phyloP scores from a whole-genome alignment of 2,113 vertebrate genomes.

The Gymnocephalus cernua region DNA sequence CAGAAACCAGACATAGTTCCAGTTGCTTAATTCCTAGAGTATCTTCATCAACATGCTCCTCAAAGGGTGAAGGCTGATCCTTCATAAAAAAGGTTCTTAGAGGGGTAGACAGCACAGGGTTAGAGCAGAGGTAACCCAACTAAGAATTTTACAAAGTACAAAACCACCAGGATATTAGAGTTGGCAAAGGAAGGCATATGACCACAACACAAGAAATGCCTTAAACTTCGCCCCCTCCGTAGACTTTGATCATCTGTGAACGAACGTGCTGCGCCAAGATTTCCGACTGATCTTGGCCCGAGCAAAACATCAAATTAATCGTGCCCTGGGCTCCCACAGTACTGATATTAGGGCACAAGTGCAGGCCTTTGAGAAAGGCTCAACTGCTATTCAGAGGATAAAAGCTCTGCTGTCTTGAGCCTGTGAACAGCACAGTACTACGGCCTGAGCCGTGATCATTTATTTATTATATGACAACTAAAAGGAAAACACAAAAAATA shows the following conservation, averaged over 20 bases:
- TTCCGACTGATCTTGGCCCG: slow-evolving; percentile 49
- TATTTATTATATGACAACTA: background rate
- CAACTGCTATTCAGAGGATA: slow-evolving; percentile 39
- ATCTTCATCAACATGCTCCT: slow-evolving; percentile 60
- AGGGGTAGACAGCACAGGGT: slow-evolving; percentile 29
- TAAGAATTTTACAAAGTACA: slow-evolving; percentile 40
- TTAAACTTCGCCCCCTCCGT: background rate
- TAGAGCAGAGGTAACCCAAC: slow-evolving; percentile 53
- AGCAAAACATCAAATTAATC: slow-evolving; percentile 65
- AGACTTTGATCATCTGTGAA: slow-evolving; percentile 58
- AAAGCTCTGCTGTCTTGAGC: slow-evolving; percentile 32
- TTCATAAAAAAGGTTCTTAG: slow-evolving; percentile 32
- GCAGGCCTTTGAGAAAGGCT: slow-evolving; percentile 52
- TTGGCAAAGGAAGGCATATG: slow-evolving; percentile 34
- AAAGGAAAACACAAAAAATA: background rate
- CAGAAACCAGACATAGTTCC: slow-evolving; percentile 57
- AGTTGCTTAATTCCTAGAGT: slow-evolving; percentile 77
- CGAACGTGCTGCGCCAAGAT: slow-evolving; percentile 35
- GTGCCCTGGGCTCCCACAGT: slow-evolving; percentile 57
- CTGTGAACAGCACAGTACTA: slow-evolving; percentile 8
- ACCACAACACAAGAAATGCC: slow-evolving; percentile 35
- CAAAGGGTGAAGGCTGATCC: slow-evolving; percentile 28
- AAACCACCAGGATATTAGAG: slow-evolving; percentile 45
- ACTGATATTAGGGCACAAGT: slow-evolving; percentile 44
- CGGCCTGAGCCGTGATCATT: background rate